Conservation (phyloP, 1,140 invertebrate genomes). For the Sminthurides bifidus region DNA sequence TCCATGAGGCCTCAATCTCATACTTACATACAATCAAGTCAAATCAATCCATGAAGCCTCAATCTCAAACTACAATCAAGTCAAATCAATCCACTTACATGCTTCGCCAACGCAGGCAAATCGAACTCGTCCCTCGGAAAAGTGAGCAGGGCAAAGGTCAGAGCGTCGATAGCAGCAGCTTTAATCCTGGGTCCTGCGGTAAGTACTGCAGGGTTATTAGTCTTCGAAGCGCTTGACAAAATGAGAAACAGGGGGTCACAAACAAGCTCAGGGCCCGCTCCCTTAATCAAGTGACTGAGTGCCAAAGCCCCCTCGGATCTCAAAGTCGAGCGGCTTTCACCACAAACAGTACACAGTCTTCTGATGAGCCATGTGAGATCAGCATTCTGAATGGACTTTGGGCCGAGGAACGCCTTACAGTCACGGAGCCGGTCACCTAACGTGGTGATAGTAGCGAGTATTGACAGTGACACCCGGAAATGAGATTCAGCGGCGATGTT, state of each 20-base stretch:
- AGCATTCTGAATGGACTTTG: slow-evolving; percentile 6
- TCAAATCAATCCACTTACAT: slow-evolving; percentile 33
- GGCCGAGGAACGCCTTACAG: slow-evolving; percentile 11
- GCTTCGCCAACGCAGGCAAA: slow-evolving; percentile 46
- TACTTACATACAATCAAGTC: too few species aligned
- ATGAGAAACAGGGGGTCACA: slow-evolving; percentile 16
- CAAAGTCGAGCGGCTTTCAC: slow-evolving; percentile 21
- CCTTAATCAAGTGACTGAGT: slow-evolving; percentile 19
- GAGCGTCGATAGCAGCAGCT: slow-evolving; percentile 21
- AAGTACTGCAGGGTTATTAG: not conserved
- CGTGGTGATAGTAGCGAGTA: slow-evolving; percentile 22
- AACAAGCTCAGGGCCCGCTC: slow-evolving; percentile 20
- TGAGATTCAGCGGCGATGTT: slow-evolving; percentile 19
- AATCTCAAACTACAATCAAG: not conserved
- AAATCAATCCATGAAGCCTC: not conserved
- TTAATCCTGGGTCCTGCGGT: slow-evolving; percentile 18
- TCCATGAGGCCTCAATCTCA: too few species aligned
- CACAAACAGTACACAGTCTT: slow-evolving; percentile 18
- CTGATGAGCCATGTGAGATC: slow-evolving; percentile 23
- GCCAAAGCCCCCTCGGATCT: slow-evolving; percentile 21
- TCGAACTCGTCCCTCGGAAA: slow-evolving; percentile 72
- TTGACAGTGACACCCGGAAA: slow-evolving; percentile 18
- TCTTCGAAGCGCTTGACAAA: slow-evolving; percentile 13
- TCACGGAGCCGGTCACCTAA: slow-evolving; percentile 22
- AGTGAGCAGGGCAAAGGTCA: slow-evolving; percentile 51